These are phyloP conservation scores for Dryococelus australis DNA, from an alignment of 2,888 invertebrate species.

Conservation along the genomic window DNA sequence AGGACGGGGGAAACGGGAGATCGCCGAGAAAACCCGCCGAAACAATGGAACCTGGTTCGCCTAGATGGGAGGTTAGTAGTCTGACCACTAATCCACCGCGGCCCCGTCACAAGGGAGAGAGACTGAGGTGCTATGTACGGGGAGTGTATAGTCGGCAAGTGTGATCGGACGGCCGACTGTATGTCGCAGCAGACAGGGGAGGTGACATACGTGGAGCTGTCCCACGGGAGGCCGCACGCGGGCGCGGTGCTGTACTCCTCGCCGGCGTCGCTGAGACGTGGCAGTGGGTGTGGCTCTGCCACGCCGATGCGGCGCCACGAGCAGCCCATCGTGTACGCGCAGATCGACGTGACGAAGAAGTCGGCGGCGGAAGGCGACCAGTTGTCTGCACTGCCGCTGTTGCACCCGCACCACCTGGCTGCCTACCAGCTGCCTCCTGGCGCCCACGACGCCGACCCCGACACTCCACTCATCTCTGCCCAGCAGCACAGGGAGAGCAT, in stretches of 20 bases:
- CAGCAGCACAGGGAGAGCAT: constrained; percentile 42
- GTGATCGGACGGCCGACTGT: too few species aligned
- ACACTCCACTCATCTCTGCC: constrained; percentile 41
- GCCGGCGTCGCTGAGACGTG: background rate
- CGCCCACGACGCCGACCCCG: constrained; percentile 52
- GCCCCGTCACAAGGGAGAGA: too few species aligned
- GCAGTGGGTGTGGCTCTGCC: constrained; percentile 38
- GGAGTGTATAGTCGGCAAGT: too few species aligned
- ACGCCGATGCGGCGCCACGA: constrained; percentile 52
- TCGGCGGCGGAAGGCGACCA: constrained; percentile 51
- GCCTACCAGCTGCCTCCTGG: constrained; percentile 52
- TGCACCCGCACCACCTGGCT: constrained; percentile 57
- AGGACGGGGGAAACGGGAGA: too few species aligned
- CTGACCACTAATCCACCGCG: too few species aligned
- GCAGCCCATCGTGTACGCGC: constrained; percentile 65
- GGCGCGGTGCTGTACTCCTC: constrained; percentile 47
- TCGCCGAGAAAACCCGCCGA: too few species aligned
- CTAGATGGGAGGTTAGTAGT: too few species aligned
- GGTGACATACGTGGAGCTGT: constrained; percentile 66
- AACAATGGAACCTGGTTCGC: too few species aligned
- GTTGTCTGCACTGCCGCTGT: constrained; percentile 57
- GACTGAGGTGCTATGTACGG: too few species aligned
- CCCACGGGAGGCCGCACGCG: constrained; percentile 57
- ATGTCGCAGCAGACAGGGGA: constrained; percentile 59
- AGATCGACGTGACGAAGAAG: constrained; percentile 61